Percentiles rank a stretch among this genome's conserved stretches.
phyloP scores from a whole-genome alignment of 2,888 invertebrate genomes.

The Eutolmus rufibarbis region DNA sequence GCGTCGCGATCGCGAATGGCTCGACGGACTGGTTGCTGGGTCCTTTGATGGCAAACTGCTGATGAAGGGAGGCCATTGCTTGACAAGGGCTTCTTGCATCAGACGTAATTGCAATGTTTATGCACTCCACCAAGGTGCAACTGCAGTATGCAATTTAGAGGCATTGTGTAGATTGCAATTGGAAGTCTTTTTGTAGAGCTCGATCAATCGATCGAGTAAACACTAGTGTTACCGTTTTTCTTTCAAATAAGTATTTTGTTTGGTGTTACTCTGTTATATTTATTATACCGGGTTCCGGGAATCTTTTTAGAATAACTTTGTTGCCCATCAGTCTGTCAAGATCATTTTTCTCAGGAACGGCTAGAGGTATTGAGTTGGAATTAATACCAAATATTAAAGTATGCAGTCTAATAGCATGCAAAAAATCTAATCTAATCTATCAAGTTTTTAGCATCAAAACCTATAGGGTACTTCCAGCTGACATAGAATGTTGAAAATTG shows the following conservation, averaged over 20 bases:
- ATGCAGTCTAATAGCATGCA: too few species aligned
- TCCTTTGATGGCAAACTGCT: not conserved
- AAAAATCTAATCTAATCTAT: too few species aligned
- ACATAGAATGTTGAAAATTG: too few species aligned
- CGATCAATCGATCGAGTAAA: not conserved
- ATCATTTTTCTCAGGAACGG: too few species aligned
- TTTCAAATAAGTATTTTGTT: not conserved
- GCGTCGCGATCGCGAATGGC: not conserved
- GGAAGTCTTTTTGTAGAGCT: not conserved
- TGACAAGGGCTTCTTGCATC: not conserved
- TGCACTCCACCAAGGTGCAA: not conserved
- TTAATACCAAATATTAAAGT: too few species aligned
- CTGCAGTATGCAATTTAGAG: not conserved
- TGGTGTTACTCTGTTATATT: too few species aligned
- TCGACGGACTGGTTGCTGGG: not conserved
- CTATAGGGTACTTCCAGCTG: too few species aligned
- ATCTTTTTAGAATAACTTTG: too few species aligned
- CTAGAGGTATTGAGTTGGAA: too few species aligned
- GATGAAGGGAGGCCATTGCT: not conserved
- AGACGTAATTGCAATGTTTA: not conserved
- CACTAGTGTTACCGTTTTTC: not conserved
- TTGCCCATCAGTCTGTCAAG: too few species aligned
- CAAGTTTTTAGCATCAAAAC: too few species aligned
- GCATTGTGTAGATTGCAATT: not conserved
- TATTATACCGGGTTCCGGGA: too few species aligned